Evolutionary conservation across 2,113 vertebrate species (phyloP).

Genomic region (Macrotis lagotis): DNA sequence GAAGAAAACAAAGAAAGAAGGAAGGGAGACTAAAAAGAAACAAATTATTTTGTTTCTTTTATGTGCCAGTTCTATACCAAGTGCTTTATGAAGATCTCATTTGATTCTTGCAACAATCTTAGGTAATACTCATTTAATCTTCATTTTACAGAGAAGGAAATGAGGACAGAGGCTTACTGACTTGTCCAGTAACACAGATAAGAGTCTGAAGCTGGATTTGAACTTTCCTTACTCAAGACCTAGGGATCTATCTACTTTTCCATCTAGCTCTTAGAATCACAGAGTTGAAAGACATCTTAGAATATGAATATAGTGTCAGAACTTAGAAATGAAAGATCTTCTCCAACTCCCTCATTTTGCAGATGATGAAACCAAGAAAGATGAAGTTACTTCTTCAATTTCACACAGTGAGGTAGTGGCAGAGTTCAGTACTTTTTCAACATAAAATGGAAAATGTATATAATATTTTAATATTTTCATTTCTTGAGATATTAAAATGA

Average conservation of each 20-base stretch:
- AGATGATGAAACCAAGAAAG: background rate
- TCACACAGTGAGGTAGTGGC: background rate
- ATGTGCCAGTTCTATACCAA: background rate
- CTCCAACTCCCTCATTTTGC: background rate
- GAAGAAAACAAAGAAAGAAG: background rate
- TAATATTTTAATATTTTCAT: conserved; percentile 2
- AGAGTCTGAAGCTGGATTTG: background rate
- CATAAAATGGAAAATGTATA: background rate
- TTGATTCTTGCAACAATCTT: background rate
- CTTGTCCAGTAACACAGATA: background rate
- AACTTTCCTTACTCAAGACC: background rate
- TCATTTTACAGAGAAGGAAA: background rate
- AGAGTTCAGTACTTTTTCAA: background rate
- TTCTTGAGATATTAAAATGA: conserved; percentile 22
- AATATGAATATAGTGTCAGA: background rate
- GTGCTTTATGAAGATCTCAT: background rate
- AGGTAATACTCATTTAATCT: background rate
- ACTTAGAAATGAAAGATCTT: background rate
- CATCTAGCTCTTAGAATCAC: background rate
- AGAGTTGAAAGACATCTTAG: background rate
- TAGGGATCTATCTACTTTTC: background rate
- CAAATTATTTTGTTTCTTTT: background rate
- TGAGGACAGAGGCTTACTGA: background rate
- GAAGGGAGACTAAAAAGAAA: background rate
- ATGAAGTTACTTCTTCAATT: background rate